A percentile compares a stretch with the other conserved stretches of the same genome.
These are phyloP conservation scores for Cyclophora punctaria DNA, from an alignment of 2,888 invertebrate species.

Conservation along the genomic window DNA sequence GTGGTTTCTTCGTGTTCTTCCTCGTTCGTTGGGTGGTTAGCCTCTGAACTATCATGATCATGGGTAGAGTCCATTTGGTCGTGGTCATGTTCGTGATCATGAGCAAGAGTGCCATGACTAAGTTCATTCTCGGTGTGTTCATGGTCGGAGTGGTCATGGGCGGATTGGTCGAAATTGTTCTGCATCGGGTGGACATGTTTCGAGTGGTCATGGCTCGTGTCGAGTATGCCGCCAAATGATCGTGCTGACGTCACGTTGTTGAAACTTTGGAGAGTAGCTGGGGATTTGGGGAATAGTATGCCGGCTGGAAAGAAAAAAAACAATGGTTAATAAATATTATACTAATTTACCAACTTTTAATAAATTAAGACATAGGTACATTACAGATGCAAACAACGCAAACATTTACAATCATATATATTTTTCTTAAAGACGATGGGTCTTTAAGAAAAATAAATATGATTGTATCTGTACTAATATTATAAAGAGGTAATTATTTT, in stretches of 20 bases:
- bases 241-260: slow-evolving; percentile 70
- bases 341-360: no score
- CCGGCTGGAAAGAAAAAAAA: slow-evolving; percentile 73
- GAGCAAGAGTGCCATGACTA: not conserved
- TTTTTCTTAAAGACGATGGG: no score
- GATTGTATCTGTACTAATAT: no score
- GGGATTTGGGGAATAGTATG: slow-evolving; percentile 78
- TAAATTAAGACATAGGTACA: no score
- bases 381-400: no score
- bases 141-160: slow-evolving; percentile 28
- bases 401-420: no score
- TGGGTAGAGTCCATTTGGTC: slow-evolving; percentile 4
- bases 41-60: no score
- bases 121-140: slow-evolving; percentile 21
- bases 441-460: no score
- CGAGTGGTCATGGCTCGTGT: slow-evolving; percentile 11
- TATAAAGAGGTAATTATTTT: no score
- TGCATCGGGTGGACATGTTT: slow-evolving; percentile 22
- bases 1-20: slow-evolving; percentile 9
- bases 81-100: slow-evolving; percentile 24
- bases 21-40: slow-evolving; percentile 6
- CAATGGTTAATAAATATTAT: no score
- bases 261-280: slow-evolving; percentile 73
- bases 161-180: slow-evolving; percentile 12
- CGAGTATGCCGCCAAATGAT: slow-evolving; percentile 72